These are phyloP conservation scores for Ennomos fuscantarius DNA, from an alignment of 2,888 invertebrate species.

Conservation along the genomic window DNA sequence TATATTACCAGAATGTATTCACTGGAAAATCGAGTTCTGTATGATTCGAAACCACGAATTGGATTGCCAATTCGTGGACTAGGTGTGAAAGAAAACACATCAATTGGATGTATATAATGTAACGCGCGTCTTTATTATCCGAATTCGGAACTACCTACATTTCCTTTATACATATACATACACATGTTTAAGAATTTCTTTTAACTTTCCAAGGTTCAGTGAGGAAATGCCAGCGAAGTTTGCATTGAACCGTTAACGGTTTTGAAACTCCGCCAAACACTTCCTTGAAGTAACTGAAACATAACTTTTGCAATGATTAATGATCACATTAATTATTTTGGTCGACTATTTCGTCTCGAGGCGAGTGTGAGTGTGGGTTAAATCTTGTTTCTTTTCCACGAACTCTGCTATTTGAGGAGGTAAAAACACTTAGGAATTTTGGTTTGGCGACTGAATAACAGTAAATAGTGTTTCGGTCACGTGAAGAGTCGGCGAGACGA, in stretches of 20 bases:
- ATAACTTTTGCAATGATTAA: slow-evolving; percentile 41
- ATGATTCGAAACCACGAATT: too few relatives aligned
- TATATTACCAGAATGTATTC: too few relatives aligned
- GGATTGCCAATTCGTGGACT: too few relatives aligned
- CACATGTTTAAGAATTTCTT: neutral
- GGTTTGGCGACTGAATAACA: slow-evolving; percentile 4
- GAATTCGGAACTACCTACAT: too few relatives aligned
- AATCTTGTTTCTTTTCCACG: slow-evolving; percentile 27
- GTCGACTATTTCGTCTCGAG: neutral
- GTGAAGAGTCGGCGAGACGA: slow-evolving; percentile 10
- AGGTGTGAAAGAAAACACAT: too few relatives aligned
- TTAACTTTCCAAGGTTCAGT: slow-evolving; percentile 1
- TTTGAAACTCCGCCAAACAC: slow-evolving; percentile 45
- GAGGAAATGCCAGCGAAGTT: slow-evolving; percentile 5
- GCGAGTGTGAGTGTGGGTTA: slow-evolving; percentile 6
- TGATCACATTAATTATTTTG: slow-evolving; percentile 25
- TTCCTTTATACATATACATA: too few relatives aligned
- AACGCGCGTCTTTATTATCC: too few relatives aligned
- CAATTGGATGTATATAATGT: too few relatives aligned
- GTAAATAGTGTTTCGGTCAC: slow-evolving; percentile 9
- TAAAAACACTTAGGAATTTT: slow-evolving; percentile 18
- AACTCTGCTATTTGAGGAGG: slow-evolving; percentile 21
- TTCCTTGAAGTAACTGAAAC: slow-evolving; percentile 42
- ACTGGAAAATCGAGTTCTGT: too few relatives aligned
- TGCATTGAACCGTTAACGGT: slow-evolving; percentile 20